These are phyloP conservation scores for Agriopis leucophaearia DNA, from an alignment of 2,888 invertebrate species.

Conservation along the genomic window DNA sequence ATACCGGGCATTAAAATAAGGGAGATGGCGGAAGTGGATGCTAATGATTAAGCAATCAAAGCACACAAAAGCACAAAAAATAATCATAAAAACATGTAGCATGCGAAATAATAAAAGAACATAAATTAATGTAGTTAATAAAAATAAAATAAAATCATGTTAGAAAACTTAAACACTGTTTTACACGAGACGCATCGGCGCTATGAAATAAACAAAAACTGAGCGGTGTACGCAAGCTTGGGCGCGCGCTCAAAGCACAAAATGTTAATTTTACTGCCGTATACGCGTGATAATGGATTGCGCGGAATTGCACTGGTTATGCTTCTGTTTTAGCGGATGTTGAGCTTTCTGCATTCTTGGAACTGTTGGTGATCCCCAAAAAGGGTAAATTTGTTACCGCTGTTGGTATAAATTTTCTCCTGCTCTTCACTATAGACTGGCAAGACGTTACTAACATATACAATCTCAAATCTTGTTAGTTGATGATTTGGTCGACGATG, in stretches of 20 bases:
- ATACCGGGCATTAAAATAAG: too few relatives aligned
- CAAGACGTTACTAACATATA: too few relatives aligned
- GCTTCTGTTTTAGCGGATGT: slow-evolving; percentile 44
- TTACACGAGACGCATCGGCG: slow-evolving; percentile 47
- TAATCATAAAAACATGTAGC: too few relatives aligned
- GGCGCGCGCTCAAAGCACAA: slow-evolving; percentile 59
- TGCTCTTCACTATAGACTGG: background rate
- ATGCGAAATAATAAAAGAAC: background rate
- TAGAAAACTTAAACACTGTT: slow-evolving; percentile 23
- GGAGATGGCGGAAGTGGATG: too few relatives aligned
- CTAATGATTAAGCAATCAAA: too few relatives aligned
- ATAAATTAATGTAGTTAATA: too few relatives aligned
- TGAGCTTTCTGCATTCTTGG: slow-evolving; percentile 43
- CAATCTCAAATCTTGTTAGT: too few relatives aligned
- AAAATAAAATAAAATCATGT: too few relatives aligned
- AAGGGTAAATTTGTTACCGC: background rate
- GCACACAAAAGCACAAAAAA: too few relatives aligned
- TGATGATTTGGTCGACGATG: too few relatives aligned
- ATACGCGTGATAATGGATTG: slow-evolving; percentile 59
- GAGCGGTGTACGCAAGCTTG: slow-evolving; percentile 69
- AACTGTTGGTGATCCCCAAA: slow-evolving; percentile 10
- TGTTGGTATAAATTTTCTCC: background rate
- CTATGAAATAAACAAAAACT: slow-evolving; percentile 84
- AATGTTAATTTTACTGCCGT: slow-evolving; percentile 66
- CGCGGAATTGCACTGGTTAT: slow-evolving; percentile 46